A percentile compares a stretch with the other conserved stretches of the same genome.
These are phyloP conservation scores for Dipodomys ordii DNA, from an alignment of 2,113 vertebrate genomes.

Conservation along the genomic window DNA sequence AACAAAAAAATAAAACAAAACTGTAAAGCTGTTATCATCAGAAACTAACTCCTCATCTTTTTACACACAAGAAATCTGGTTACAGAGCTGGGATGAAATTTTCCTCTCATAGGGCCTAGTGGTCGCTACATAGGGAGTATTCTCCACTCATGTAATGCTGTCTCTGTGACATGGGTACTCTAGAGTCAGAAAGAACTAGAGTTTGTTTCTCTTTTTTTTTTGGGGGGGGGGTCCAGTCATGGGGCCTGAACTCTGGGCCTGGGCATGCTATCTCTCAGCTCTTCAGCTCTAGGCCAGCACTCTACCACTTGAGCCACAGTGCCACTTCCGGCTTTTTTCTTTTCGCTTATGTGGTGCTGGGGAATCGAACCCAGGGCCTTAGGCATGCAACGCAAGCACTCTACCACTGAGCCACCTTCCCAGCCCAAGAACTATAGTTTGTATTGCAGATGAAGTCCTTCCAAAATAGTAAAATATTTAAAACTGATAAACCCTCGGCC, in stretches of 20 bases:
- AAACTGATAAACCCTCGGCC: background rate
- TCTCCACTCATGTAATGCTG: background rate
- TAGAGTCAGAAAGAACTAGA: background rate
- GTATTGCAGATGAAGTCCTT: constrained; percentile 30
- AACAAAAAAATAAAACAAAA: too few species aligned
- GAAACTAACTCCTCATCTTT: background rate
- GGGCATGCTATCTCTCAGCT: too few species aligned
- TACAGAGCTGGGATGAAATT: background rate
- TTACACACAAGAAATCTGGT: background rate
- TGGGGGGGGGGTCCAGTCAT: too few species aligned
- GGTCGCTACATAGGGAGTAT: background rate
- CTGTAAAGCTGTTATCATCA: background rate
- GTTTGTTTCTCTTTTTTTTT: too few species aligned
- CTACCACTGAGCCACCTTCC: too few species aligned
- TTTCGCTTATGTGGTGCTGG: too few species aligned
- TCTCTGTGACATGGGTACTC: background rate
- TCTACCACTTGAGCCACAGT: too few species aligned
- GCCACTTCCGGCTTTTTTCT: too few species aligned
- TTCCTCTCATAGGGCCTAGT: background rate
- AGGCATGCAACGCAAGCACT: too few species aligned
- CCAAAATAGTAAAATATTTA: background rate
- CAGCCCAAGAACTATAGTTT: background rate
- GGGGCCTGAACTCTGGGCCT: too few species aligned
- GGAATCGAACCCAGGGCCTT: too few species aligned
- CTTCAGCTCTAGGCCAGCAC: too few species aligned